Percentiles rank a stretch among this genome's conserved stretches.
These are phyloP conservation scores for Harpalus rubripes DNA, from an alignment of 2,888 invertebrate species.

Conservation along the genomic window DNA sequence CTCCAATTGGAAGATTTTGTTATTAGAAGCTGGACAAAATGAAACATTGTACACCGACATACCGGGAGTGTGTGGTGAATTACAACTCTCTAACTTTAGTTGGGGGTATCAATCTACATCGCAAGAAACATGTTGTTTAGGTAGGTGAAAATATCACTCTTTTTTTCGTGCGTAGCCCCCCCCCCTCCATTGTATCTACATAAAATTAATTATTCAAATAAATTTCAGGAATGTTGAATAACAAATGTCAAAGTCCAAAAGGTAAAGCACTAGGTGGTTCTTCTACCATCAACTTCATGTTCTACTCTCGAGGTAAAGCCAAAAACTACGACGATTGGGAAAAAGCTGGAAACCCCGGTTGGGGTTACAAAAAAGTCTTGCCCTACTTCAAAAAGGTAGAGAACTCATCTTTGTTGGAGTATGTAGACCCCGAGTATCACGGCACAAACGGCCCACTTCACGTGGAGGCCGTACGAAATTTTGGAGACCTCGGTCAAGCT, in stretches of 20 bases:
- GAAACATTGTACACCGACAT: slow-evolving; percentile 72
- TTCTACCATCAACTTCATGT: slow-evolving; percentile 78
- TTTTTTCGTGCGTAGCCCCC: no score
- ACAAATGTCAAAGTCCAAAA: slow-evolving; percentile 74
- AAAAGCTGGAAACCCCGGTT: slow-evolving; percentile 73
- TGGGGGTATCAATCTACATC: slow-evolving; percentile 76
- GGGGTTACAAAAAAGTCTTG: slow-evolving; percentile 81
- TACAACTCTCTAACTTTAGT: slow-evolving; percentile 74
- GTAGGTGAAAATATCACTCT: slow-evolving; percentile 23
- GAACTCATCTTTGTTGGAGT: slow-evolving; percentile 66
- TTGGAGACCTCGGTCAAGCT: neutral
- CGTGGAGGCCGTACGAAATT: slow-evolving; percentile 68
- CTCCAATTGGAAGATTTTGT: slow-evolving; percentile 72
- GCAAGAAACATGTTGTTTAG: slow-evolving; percentile 72
- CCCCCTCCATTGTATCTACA: neutral
- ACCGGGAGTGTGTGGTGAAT: slow-evolving; percentile 73
- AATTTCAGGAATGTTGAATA: slow-evolving; percentile 70
- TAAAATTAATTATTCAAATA: neutral
- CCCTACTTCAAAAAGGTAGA: slow-evolving; percentile 77
- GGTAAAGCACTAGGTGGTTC: slow-evolving; percentile 79
- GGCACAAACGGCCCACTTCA: slow-evolving; percentile 70
- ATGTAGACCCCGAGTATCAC: slow-evolving; percentile 74
- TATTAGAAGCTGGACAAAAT: slow-evolving; percentile 72
- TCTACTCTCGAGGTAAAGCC: slow-evolving; percentile 77
- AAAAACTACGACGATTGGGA: slow-evolving; percentile 78